A percentile compares a stretch with the other conserved stretches of the same genome.
Evolutionary conservation across 2,797 vertebrate species (phyloP).

Genomic region (Oreochromis grahami): DNA sequence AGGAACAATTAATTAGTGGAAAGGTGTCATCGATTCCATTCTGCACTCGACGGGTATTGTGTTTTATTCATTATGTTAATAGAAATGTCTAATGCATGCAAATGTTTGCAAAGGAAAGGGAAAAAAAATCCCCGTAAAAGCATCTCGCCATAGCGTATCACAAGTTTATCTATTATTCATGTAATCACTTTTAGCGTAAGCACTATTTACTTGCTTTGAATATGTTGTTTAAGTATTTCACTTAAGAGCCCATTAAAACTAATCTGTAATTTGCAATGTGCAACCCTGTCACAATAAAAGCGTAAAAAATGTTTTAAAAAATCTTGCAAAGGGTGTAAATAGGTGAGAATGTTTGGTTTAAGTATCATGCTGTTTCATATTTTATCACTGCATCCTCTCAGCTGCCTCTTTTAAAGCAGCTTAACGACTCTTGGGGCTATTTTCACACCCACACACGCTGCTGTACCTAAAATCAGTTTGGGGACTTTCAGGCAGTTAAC

Average conservation of each 20-base stretch:
- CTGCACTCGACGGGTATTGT: background rate
- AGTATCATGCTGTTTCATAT: conserved; percentile 19
- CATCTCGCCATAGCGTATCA: background rate
- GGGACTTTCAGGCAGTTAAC: conserved; percentile 64
- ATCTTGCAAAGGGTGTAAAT: background rate
- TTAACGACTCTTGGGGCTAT: conserved; percentile 63
- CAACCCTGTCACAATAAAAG: conserved; percentile 5
- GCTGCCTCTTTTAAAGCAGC: conserved; percentile 43
- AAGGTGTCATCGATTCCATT: conserved; percentile 36
- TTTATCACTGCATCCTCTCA: conserved; percentile 37
- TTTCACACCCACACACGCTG: conserved; percentile 61
- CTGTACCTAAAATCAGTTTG: conserved; percentile 60
- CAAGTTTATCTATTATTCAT: conserved; percentile 26
- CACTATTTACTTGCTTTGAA: conserved; percentile 9
- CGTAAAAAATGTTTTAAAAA: background rate
- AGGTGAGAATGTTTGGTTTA: conserved; percentile 31
- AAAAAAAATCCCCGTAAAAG: background rate
- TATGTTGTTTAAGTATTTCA: conserved; percentile 8
- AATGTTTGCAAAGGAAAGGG: background rate
- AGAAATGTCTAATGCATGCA: conserved; percentile 11
- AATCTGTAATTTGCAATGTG: background rate
- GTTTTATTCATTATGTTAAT: conserved; percentile 47
- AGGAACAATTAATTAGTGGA: conserved; percentile 50
- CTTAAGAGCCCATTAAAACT: conserved; percentile 16
- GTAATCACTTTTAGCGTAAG: background rate